Percentiles rank a stretch among this genome's conserved stretches.
Conservation (phyloP, 2,888 invertebrate genomes). For the Eupithecia dodoneata region DNA sequence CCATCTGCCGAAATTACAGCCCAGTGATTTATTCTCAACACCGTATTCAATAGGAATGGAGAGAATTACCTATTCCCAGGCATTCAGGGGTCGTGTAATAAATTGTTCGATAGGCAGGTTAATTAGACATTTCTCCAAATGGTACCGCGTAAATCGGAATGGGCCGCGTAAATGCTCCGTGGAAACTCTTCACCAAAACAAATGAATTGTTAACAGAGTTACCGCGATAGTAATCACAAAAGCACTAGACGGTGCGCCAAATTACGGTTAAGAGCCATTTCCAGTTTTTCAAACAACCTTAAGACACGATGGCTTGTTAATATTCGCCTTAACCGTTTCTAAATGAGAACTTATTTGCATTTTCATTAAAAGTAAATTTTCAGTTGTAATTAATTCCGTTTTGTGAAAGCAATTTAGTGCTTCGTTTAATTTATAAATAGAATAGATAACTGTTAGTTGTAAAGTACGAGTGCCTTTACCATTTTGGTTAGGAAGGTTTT, state of each 20-base stretch:
- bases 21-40: conserved; percentile 63
- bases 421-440: conserved; percentile 29
- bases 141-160: conserved; percentile 68
- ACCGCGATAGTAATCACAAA: conserved; percentile 49
- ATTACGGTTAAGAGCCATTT: conserved; percentile 44
- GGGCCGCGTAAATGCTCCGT: conserved; percentile 58
- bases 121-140: conserved; percentile 77
- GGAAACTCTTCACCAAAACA: conserved; percentile 59
- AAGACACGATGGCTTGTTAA: conserved; percentile 33
- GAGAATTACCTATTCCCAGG: conserved; percentile 63
- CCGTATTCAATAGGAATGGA: conserved; percentile 69
- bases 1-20: conserved; percentile 54
- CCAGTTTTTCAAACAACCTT: conserved; percentile 30
- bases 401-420: conserved; percentile 28
- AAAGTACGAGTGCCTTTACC: background rate
- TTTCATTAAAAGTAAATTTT: conserved; percentile 37
- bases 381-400: conserved; percentile 41
- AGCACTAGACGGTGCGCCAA: conserved; percentile 39
- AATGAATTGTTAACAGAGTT: conserved; percentile 62
- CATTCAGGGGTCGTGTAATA: conserved; percentile 68
- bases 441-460: conserved; percentile 7
- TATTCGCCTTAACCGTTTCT: conserved; percentile 34
- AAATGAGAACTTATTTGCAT: conserved; percentile 41
- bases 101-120: conserved; percentile 78
- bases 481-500: background rate